These are phyloP conservation scores for Porites australiensis DNA, from an alignment of 64 coral and sea anemone species.

Conservation along the genomic window DNA sequence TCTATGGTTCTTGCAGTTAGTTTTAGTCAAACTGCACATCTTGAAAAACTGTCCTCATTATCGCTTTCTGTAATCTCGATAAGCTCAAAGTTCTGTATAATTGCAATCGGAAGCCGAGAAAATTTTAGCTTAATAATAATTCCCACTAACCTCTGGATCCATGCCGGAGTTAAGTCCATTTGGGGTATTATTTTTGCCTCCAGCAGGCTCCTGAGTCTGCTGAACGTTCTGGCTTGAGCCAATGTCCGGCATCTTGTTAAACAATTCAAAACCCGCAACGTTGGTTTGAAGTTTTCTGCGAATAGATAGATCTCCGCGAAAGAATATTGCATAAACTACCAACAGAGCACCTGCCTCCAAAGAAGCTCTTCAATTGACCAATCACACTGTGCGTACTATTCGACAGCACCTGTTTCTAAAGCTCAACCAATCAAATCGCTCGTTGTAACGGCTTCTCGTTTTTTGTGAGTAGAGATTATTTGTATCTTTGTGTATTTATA, in stretches of 20 bases:
- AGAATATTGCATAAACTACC: slow-evolving; percentile 1
- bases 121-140: background rate
- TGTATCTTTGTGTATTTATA: background rate
- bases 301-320: background rate
- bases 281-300: background rate
- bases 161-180: slow-evolving; percentile 6
- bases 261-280: slow-evolving; percentile 12
- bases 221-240: slow-evolving; percentile 27
- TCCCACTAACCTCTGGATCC: slow-evolving; percentile 8
- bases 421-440: slow-evolving; percentile 5
- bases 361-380: background rate
- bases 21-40: too few relatives aligned
- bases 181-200: background rate
- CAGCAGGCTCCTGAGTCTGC: background rate
- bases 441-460: background rate
- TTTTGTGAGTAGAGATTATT: background rate
- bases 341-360: slow-evolving; percentile 7
- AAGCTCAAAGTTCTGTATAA: too few relatives aligned
- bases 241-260: slow-evolving; percentile 49
- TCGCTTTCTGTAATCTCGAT: too few relatives aligned
- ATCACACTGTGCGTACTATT: slow-evolving; percentile 11
- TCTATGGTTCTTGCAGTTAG: too few relatives aligned
- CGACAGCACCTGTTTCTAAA: background rate
- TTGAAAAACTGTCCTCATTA: too few relatives aligned
- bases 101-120: too few relatives aligned